Conservation (phyloP, 1,140 invertebrate genomes). For the Cherax destructor region DNA sequence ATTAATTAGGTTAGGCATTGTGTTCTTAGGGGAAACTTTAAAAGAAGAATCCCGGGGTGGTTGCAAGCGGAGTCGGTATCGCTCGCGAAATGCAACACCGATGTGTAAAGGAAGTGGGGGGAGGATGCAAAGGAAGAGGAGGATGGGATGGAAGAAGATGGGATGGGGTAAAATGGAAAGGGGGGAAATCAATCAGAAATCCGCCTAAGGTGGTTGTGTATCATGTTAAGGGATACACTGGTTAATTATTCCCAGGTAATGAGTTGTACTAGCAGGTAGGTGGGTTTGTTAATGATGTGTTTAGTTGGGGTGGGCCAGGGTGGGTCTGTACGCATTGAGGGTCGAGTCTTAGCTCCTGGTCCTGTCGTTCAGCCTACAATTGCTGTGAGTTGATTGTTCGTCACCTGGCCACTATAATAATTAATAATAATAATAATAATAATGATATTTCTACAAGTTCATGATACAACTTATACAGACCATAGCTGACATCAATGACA, state of each 20-base stretch:
- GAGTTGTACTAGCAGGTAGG: background rate
- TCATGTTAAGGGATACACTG: background rate
- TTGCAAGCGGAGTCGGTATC: background rate
- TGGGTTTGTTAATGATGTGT: background rate
- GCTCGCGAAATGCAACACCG: background rate
- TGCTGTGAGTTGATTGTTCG: too few relatives aligned
- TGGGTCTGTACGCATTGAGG: too few relatives aligned
- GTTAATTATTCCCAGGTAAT: background rate
- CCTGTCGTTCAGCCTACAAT: too few relatives aligned
- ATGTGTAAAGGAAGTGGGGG: background rate
- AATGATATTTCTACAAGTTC: too few relatives aligned
- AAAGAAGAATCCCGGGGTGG: conserved; percentile 11
- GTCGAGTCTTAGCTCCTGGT: too few relatives aligned
- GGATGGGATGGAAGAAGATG: background rate
- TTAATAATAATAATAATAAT: too few relatives aligned
- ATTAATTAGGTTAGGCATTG: conserved; percentile 52
- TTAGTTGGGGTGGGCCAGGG: background rate
- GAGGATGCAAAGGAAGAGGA: background rate
- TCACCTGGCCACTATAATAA: too few relatives aligned
- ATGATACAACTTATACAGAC: too few relatives aligned
- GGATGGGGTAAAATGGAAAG: background rate
- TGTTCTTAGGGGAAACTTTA: conserved; percentile 50
- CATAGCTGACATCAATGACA: too few relatives aligned
- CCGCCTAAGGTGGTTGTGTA: background rate
- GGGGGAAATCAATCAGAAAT: too few relatives aligned